Percentiles rank a stretch among this genome's conserved stretches.
phyloP scores from a whole-genome alignment of 2,888 invertebrate genomes.

The Hylaea fasciaria region DNA sequence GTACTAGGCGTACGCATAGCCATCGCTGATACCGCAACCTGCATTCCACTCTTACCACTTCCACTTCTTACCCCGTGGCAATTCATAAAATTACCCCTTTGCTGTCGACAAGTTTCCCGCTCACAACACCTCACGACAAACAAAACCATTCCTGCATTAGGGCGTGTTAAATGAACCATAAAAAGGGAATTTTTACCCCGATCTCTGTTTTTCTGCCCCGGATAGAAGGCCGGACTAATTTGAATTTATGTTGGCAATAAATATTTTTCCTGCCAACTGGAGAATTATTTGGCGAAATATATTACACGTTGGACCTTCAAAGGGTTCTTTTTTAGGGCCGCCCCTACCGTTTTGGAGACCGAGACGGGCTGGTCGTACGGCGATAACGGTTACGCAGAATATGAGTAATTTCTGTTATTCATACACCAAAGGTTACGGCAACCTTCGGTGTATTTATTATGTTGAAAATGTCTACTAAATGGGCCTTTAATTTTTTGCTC shows the following conservation, averaged over 20 bases:
- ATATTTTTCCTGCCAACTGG: constrained; percentile 58
- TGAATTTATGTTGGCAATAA: constrained; percentile 64
- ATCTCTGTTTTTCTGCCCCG: constrained; percentile 52
- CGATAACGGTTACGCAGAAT: constrained; percentile 20
- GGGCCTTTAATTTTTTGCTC: too few relatives aligned
- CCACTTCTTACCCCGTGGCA: background rate
- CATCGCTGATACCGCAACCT: too few relatives aligned
- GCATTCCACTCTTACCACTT: too few relatives aligned
- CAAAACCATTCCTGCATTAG: constrained; percentile 32
- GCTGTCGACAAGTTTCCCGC: constrained; percentile 13
- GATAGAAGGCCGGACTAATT: constrained; percentile 57
- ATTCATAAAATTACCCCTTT: constrained; percentile 17
- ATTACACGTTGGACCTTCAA: constrained; percentile 45
- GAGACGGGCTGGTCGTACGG: constrained; percentile 5
- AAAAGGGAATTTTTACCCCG: constrained; percentile 42
- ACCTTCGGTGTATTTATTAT: background rate
- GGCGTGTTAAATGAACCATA: constrained; percentile 46
- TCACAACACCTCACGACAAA: constrained; percentile 23
- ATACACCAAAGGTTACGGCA: constrained; percentile 1
- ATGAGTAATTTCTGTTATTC: constrained; percentile 18
- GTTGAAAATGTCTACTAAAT: background rate
- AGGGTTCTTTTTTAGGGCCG: constrained; percentile 36
- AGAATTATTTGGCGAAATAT: constrained; percentile 56
- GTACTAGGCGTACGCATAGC: too few relatives aligned
- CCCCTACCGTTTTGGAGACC: constrained; percentile 1